These are phyloP conservation scores for Orthonyx spaldingii DNA, from an alignment of 2,113 vertebrate genomes.

Conservation along the genomic window DNA sequence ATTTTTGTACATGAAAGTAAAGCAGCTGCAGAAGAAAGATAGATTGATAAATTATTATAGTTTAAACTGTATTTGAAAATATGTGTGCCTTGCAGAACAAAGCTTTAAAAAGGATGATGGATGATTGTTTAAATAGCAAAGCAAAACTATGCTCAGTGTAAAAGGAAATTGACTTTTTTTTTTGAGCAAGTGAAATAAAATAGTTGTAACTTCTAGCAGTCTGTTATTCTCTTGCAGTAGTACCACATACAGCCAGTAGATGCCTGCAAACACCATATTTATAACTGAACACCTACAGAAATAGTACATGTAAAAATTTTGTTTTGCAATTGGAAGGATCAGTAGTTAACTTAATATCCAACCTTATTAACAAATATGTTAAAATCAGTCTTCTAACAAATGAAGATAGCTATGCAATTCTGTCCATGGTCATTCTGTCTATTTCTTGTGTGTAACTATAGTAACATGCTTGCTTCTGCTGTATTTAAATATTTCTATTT, in stretches of 20 bases:
- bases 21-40: background rate
- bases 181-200: background rate
- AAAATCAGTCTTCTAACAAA: background rate
- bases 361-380: background rate
- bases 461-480: background rate
- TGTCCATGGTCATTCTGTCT: background rate
- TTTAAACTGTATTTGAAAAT: conserved; percentile 1
- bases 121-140: background rate
- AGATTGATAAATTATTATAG: background rate
- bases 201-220: background rate
- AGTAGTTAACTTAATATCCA: background rate
- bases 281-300: background rate
- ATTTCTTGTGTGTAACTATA: background rate
- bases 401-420: background rate
- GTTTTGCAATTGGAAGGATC: background rate
- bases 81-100: background rate
- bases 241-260: conserved; percentile 77
- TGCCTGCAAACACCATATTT: conserved; percentile 81
- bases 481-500: background rate
- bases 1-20: background rate
- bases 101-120: background rate
- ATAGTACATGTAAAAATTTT: background rate
- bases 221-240: conserved; percentile 32
- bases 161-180: background rate
- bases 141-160: background rate